Conservation (phyloP, 2,797 vertebrate genomes). For the Pampus argenteus region DNA sequence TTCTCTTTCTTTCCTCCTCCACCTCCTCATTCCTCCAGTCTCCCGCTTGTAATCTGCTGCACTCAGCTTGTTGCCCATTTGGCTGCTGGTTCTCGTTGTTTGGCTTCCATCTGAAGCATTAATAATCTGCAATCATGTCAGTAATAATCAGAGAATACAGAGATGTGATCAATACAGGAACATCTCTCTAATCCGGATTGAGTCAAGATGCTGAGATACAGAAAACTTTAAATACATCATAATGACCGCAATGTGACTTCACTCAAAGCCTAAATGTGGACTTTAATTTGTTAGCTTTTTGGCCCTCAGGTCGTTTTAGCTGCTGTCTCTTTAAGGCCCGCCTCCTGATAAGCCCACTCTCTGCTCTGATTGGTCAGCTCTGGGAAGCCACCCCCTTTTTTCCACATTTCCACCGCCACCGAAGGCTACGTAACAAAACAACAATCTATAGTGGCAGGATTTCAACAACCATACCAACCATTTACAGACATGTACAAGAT, state of each 20-base stretch:
- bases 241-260: neutral
- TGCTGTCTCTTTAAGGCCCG: too few relatives aligned
- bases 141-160: constrained; percentile 23
- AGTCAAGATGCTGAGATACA: neutral
- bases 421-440: too few relatives aligned
- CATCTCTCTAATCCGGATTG: neutral
- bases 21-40: constrained; percentile 47
- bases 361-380: too few relatives aligned
- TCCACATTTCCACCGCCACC: too few relatives aligned
- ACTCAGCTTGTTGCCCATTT: constrained; percentile 33
- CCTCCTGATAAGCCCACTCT: too few relatives aligned
- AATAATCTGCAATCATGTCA: constrained; percentile 16
- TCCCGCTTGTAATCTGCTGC: constrained; percentile 48
- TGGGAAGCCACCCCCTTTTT: too few relatives aligned
- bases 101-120: constrained; percentile 18
- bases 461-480: too few relatives aligned
- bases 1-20: constrained; percentile 15
- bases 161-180: constrained; percentile 8
- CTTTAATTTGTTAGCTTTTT: too few relatives aligned
- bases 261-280: neutral
- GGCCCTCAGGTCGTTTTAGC: neutral
- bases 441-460: too few relatives aligned
- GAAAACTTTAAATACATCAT: neutral
- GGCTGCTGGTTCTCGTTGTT: constrained; percentile 1
- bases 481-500: too few relatives aligned